These are phyloP conservation scores for Diabrotica undecimpunctata DNA, from an alignment of 1,140 invertebrate genomes.

Conservation along the genomic window DNA sequence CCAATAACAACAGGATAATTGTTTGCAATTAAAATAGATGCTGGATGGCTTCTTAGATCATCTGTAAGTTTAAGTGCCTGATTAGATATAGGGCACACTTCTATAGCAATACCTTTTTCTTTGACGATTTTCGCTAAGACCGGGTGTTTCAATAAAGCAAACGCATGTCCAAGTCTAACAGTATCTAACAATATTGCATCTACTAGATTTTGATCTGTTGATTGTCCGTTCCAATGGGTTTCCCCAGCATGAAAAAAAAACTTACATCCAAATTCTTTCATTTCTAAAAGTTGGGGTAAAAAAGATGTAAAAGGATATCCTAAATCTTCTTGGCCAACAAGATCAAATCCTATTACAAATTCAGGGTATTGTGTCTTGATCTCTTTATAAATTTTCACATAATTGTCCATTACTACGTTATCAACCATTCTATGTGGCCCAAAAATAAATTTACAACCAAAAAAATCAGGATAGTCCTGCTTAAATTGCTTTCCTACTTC, in stretches of 20 bases:
- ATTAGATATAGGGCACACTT: conserved; percentile 77
- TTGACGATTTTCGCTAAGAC: conserved; percentile 57
- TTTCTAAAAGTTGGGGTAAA: conserved; percentile 51
- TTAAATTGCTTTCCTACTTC: conserved; percentile 51
- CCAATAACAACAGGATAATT: conserved; percentile 58
- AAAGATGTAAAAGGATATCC: conserved; percentile 61
- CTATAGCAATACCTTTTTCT: conserved; percentile 65
- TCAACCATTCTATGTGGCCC: conserved; percentile 50
- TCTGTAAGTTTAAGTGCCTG: conserved; percentile 69
- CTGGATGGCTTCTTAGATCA: conserved; percentile 79
- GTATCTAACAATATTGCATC: conserved; percentile 68
- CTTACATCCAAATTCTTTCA: conserved; percentile 46
- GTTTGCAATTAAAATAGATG: conserved; percentile 59
- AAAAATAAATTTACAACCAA: conserved; percentile 63
- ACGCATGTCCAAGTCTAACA: conserved; percentile 56
- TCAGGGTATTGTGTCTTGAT: conserved; percentile 50
- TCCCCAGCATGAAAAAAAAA: conserved; percentile 76
- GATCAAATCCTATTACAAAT: conserved; percentile 70
- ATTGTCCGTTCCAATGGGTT: conserved; percentile 66
- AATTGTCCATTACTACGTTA: conserved; percentile 35
- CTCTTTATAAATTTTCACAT: conserved; percentile 48
- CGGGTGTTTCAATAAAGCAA: conserved; percentile 73
- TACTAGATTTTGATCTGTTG: conserved; percentile 60
- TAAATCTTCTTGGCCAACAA: conserved; percentile 72
- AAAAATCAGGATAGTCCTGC: conserved; percentile 57